Base-by-base conservation (phyloP, 2,113 vertebrate species). In the Melanotaenia duboulayi region DNA sequence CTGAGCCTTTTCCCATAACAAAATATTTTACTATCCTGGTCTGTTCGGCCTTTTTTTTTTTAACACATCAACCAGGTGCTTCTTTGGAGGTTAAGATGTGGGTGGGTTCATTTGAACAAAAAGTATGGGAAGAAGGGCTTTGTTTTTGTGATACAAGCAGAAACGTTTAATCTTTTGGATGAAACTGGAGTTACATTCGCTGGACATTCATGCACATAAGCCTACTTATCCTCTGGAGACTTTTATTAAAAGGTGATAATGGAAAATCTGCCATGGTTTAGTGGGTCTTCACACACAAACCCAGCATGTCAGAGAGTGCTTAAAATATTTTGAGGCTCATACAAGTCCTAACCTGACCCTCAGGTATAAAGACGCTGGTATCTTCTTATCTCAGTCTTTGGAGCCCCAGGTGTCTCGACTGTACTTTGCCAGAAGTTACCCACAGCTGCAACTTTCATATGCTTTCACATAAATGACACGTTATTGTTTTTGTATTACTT, bases 341-440 rank as follows among this genome's bases (percentile, higher is more conserved):
- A 58, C 91, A 90, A 88, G 92, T 90, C 89, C 58, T 62, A 77
- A 92, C 92, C 76, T 90, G 90, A 87, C 60, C 65, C 42, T 54
- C 11, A 8, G 7, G 7, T 59, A 8, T 60, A 20, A 78, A 78
- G 71, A 5, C 23, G 46, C 62, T 64, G 62, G 48, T 40, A 13
- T 66, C 66, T 46, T 70, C 78, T 74, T 86, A 87, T 89, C 88
- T 72, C 22, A 64, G 77, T 71, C 73, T 79, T 11, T 76, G 54
- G 70, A 50, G 67, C 72, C n/a, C 82, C 83, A 81, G 87, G 84
- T 86, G 77, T 71, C 40, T 67, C 68, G 4, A 60, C 58, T 59
- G 11, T 22, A 0, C 42, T 0, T 9, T 1, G 60, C 52, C 62
- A 78, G 70, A 83, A 58, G 63, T 56, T 42, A 0, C 60, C 40